Evolutionary conservation across 2,113 vertebrate species (phyloP).

Genomic region (Saccopteryx bilineata): DNA sequence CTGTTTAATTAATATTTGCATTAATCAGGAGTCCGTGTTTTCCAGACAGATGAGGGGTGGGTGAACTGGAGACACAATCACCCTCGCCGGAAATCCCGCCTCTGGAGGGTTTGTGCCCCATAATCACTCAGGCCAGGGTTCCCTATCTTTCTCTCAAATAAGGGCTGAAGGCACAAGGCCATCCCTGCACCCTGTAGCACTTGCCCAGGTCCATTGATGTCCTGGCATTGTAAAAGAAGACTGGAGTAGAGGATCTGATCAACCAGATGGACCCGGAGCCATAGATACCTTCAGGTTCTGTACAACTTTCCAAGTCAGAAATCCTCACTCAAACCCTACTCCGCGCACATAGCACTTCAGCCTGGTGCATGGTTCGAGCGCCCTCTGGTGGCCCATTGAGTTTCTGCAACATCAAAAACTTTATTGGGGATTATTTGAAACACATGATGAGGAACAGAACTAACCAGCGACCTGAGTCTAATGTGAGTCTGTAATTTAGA

Average conservation of each 20-base stretch:
- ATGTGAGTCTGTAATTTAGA: neutral
- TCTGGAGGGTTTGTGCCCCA: neutral
- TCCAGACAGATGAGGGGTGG: neutral
- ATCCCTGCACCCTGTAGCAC: neutral
- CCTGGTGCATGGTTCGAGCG: slow-evolving; percentile 18
- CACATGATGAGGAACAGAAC: neutral
- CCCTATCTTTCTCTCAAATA: neutral
- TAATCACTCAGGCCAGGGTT: neutral
- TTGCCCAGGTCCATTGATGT: neutral
- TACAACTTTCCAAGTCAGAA: neutral
- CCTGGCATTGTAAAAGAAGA: neutral
- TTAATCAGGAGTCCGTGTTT: slow-evolving; percentile 65
- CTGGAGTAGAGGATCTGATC: neutral
- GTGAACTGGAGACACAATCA: neutral
- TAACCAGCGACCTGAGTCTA: neutral
- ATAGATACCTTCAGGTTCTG: neutral
- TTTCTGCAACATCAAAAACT: slow-evolving; percentile 24
- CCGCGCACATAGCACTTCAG: neutral
- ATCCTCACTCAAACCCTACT: neutral
- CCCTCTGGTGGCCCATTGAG: slow-evolving; percentile 29
- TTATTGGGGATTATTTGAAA: neutral
- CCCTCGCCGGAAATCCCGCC: neutral
- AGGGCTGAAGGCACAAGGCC: neutral
- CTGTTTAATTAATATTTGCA: slow-evolving; percentile 75
- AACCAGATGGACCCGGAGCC: neutral